These are phyloP conservation scores for Apeira syringaria DNA, from an alignment of 2,888 invertebrate genomes.

Conservation along the genomic window DNA sequence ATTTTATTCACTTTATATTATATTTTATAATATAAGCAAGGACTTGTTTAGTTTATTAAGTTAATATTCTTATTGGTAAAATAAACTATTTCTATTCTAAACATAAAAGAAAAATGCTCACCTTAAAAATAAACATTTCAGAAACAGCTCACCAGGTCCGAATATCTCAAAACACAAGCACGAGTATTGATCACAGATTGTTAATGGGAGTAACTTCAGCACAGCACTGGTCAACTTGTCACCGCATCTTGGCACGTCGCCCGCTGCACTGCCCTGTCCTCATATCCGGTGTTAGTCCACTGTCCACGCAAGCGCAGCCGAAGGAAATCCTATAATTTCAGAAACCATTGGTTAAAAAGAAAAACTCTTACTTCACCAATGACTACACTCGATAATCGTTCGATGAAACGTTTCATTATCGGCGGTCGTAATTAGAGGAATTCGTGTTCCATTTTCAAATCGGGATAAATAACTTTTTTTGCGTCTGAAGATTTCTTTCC, in stretches of 20 bases:
- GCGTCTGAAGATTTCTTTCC: too few relatives aligned
- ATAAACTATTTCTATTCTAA: too few relatives aligned
- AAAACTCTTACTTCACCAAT: conserved; percentile 57
- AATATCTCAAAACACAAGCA: conserved; percentile 41
- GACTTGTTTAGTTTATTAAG: too few relatives aligned
- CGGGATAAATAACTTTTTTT: too few relatives aligned
- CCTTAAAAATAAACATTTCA: conserved; percentile 59
- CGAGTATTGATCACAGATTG: conserved; percentile 37
- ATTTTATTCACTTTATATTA: too few relatives aligned
- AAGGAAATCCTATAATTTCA: conserved; percentile 77
- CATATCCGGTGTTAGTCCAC: conserved; percentile 57
- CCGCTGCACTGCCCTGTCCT: conserved; percentile 46
- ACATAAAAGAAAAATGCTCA: conserved; percentile 33
- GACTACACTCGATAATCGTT: conserved; percentile 62
- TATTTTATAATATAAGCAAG: too few relatives aligned
- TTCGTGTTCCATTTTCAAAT: conserved; percentile 34
- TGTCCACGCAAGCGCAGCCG: conserved; percentile 59
- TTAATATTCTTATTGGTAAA: too few relatives aligned
- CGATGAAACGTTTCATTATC: conserved; percentile 31
- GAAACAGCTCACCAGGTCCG: conserved; percentile 33
- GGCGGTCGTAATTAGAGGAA: conserved; percentile 39
- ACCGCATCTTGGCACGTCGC: conserved; percentile 49
- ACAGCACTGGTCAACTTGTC: conserved; percentile 40
- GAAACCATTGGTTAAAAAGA: conserved; percentile 63
- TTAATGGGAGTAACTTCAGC: conserved; percentile 46